These are phyloP conservation scores for Anthopleura xanthogrammica DNA, from an alignment of 92 coral and sea anemone genomes.

Conservation along the genomic window DNA sequence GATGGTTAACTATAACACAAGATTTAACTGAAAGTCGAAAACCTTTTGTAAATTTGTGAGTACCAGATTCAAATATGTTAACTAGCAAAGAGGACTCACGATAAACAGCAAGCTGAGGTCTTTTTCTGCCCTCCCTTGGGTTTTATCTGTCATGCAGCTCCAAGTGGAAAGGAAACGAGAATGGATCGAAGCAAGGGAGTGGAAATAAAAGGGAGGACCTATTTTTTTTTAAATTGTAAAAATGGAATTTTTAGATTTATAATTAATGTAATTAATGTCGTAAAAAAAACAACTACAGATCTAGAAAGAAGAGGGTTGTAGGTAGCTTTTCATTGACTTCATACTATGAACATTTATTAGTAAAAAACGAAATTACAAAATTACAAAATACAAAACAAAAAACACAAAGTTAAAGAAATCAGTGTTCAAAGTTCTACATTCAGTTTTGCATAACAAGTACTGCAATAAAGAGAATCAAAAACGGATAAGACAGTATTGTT, in stretches of 20 bases:
- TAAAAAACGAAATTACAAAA: too few species aligned
- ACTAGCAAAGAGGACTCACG: background rate
- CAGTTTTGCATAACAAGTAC: conserved; percentile 7
- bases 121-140: background rate
- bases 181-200: background rate
- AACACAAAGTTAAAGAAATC: background rate
- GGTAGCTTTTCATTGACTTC: too few species aligned
- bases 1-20: background rate
- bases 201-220: too few species aligned
- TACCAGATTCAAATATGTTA: background rate
- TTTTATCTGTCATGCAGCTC: too few species aligned
- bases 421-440: background rate
- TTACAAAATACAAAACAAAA: too few species aligned
- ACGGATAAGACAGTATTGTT: background rate
- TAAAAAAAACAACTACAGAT: too few species aligned
- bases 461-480: background rate
- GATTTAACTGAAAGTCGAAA: background rate
- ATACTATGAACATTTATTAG: background rate
- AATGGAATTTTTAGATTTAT: too few species aligned
- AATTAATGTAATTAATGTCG: too few species aligned
- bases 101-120: background rate
- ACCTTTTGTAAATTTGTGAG: background rate
- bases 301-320: too few species aligned
- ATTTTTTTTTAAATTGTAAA: too few species aligned
- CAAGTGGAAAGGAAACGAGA: background rate